These are phyloP conservation scores for Lutjanus campechanus DNA, from an alignment of 2,797 vertebrate genomes.

Conservation along the genomic window DNA sequence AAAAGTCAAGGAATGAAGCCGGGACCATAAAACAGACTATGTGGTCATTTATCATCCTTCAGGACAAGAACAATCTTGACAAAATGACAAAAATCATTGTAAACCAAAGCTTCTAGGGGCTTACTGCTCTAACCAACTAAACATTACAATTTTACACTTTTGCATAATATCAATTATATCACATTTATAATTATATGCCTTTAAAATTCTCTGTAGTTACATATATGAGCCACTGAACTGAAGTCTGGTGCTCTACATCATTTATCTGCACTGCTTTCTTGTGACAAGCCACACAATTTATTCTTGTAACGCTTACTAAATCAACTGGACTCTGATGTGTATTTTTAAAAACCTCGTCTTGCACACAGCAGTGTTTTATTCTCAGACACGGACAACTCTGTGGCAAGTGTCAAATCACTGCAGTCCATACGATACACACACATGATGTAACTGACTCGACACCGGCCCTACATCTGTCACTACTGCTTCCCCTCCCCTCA, in stretches of 20 bases:
- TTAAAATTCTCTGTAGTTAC: not conserved
- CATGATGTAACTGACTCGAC: slow-evolving; percentile 55
- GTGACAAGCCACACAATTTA: not conserved
- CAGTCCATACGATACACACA: slow-evolving; percentile 50
- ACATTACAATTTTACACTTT: not conserved
- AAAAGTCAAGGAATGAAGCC: too few relatives aligned
- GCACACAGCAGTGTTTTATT: slow-evolving; percentile 56
- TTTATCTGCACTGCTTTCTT: not conserved
- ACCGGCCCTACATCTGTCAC: slow-evolving; percentile 66
- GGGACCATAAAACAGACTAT: too few relatives aligned
- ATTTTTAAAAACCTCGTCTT: slow-evolving; percentile 14
- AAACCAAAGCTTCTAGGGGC: not conserved
- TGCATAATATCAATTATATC: not conserved
- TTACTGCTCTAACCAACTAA: not conserved
- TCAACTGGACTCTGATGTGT: not conserved
- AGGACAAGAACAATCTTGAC: too few relatives aligned
- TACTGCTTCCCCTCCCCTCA: slow-evolving; percentile 39
- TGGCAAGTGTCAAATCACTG: slow-evolving; percentile 59
- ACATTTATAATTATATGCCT: not conserved
- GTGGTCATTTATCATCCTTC: too few relatives aligned
- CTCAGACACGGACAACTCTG: slow-evolving; percentile 48
- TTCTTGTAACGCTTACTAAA: slow-evolving; percentile 1
- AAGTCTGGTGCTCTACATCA: not conserved
- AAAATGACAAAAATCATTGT: too few relatives aligned
- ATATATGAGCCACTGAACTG: not conserved